phyloP scores from a whole-genome alignment of 2,113 vertebrate species.

The Electrona antarctica region DNA sequence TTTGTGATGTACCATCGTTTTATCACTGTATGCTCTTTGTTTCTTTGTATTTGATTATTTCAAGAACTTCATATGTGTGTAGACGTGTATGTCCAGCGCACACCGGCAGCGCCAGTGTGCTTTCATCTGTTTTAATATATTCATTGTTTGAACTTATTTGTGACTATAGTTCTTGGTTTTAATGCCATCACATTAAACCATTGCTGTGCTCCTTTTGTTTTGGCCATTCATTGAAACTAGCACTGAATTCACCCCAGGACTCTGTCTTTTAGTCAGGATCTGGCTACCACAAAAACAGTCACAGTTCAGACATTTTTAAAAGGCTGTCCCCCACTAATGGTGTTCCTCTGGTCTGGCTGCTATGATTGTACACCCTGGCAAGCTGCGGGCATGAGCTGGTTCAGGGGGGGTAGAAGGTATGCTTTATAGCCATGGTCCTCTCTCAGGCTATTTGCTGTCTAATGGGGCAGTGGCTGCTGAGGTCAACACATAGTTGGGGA shows the following conservation, averaged over 20 bases:
- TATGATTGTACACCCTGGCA: constrained; percentile 38
- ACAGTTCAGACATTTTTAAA: constrained; percentile 44
- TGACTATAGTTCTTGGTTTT: constrained; percentile 22
- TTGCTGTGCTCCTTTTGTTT: constrained; percentile 25
- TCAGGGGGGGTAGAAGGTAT: constrained; percentile 44
- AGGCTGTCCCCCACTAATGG: constrained; percentile 68
- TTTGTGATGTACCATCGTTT: constrained; percentile 47
- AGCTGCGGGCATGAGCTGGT: constrained; percentile 44
- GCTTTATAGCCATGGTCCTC: constrained; percentile 24
- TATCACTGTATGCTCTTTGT: constrained; percentile 46
- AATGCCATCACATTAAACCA: constrained; percentile 8
- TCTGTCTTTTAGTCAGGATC: constrained; percentile 20
- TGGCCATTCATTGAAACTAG: constrained; percentile 29
- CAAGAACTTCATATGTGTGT: constrained; percentile 30
- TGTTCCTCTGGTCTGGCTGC: constrained; percentile 37
- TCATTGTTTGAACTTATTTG: constrained; percentile 35
- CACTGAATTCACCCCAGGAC: constrained; percentile 31
- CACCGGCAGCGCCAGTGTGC: not conserved
- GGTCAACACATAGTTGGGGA: constrained; percentile 81
- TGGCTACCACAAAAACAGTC: constrained; percentile 34
- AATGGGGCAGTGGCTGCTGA: constrained; percentile 81
- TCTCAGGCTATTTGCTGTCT: constrained; percentile 84
- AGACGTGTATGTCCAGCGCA: constrained; percentile 1
- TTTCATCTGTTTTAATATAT: constrained; percentile 36
- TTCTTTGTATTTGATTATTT: constrained; percentile 43